Evolutionary conservation across 2,797 vertebrate species (phyloP), one percentile per base, ranked within the genome.

Genomic region (Oreonectes daqikongensis): DNA sequence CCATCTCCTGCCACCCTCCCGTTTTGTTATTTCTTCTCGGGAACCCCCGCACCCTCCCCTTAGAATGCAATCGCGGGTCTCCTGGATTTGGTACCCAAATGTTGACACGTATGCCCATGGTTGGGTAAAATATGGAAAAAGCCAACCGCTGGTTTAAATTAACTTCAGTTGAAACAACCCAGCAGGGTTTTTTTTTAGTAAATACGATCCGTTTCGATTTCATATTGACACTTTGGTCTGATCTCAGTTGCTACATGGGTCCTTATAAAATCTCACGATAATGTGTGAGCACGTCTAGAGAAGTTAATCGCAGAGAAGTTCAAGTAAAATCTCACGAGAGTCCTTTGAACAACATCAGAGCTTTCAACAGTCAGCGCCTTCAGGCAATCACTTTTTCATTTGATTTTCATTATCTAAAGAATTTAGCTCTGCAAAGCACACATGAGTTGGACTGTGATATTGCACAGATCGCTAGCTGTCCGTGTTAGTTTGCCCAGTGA

Each of bases 281-380:
- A 59, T 40, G 26, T 59, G 57, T 35, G 30, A 61, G 28, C 74
- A 38, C 44, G 30, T 75, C 12, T 32, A 17, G 26, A 57, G 22
- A 66, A 42, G n/a, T 42, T 75, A 35, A 77, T 83, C 52, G 80
- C 78, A 83, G 80, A 30, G 82, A 72, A 76, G 67, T 73, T 86
- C 66, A 80, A 75, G 65, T 75, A 78, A 78, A 72, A 71, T 75
- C 72, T 74, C 72, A 81, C 42, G 0, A 86, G 55, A 65, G 69
- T 73, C 81, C 88, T 83, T 84, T 85, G 77, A 88, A 75, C 84
- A 78, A 87, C 83, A 79, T 82, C 81, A 88, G 84, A 86, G 81
- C 84, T 89, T 90, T 88, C 95, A 94, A 96, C 96, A 95, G 96
- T 96, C 96, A 91, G 86, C 84, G 95, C 95, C 95, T 95, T 92